Percentiles rank a stretch among this genome's conserved stretches.
These are phyloP conservation scores for Frankliniella fusca DNA, from an alignment of 2,888 invertebrate genomes.

Conservation along the genomic window DNA sequence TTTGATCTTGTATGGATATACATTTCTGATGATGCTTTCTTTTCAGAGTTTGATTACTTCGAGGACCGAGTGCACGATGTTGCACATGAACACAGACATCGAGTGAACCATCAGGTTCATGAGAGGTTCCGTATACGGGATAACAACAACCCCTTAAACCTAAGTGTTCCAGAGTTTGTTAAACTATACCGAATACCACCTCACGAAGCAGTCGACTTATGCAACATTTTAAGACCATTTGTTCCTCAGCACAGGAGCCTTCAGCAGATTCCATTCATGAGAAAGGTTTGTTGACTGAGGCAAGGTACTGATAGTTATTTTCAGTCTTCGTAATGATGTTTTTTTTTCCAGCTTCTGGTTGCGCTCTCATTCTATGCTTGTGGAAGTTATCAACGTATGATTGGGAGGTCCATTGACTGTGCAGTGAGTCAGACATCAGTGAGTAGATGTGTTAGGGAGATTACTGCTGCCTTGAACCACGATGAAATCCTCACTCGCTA, in stretches of 20 bases:
- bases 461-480: background rate
- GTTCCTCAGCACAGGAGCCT: background rate
- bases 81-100: background rate
- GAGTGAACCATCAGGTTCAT: background rate
- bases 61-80: too few species aligned
- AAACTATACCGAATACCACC: background rate
- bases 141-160: background rate
- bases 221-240: background rate
- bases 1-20: too few species aligned
- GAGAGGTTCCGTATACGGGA: background rate
- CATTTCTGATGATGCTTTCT: too few species aligned
- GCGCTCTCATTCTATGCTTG: too few species aligned
- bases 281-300: too few species aligned
- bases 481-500: background rate
- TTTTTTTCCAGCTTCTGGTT: too few species aligned
- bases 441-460: background rate
- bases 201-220: background rate
- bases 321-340: too few species aligned
- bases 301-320: too few species aligned
- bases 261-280: background rate
- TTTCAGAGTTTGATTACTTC: too few species aligned
- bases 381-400: background rate
- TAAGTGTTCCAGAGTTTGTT: background rate
- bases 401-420: background rate
- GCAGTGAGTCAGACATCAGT: background rate